Percentiles rank a stretch among this genome's conserved stretches.
These are phyloP conservation scores for Oryzaephilus surinamensis DNA, from an alignment of 1,140 invertebrate species.

Conservation along the genomic window DNA sequence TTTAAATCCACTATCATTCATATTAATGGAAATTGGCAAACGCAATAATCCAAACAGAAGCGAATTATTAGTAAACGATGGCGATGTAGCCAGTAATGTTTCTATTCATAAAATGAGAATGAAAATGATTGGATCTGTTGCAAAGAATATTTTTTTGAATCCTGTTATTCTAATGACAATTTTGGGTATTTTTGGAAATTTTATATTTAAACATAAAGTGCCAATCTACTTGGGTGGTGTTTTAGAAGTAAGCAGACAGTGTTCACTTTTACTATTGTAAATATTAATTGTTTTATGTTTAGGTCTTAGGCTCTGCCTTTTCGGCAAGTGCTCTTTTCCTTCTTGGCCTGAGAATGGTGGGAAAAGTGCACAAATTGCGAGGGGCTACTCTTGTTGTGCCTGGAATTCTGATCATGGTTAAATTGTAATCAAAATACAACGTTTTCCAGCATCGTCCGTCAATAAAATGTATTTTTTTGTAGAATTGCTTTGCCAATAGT, in stretches of 20 bases:
- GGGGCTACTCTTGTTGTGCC: constrained; percentile 70
- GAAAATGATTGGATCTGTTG: constrained; percentile 37
- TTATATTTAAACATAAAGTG: constrained; percentile 5
- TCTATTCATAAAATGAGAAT: constrained; percentile 18
- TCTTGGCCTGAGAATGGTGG: constrained; percentile 87
- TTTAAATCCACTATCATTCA: constrained; percentile 85
- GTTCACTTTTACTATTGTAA: no score
- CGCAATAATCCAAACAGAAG: constrained; percentile 10
- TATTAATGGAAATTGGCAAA: constrained; percentile 75
- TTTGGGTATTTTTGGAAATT: constrained; percentile 10
- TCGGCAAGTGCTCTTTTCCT: constrained; percentile 84
- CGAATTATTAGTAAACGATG: constrained; percentile 32
- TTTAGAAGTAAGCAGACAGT: constrained; percentile 59
- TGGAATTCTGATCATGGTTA: constrained; percentile 77
- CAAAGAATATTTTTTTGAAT: constrained; percentile 70
- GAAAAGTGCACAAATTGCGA: constrained; percentile 66
- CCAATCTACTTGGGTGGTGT: constrained; percentile 56
- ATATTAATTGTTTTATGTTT: constrained; percentile 42
- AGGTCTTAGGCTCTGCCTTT: constrained; percentile 82
- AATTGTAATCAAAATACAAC: no score
- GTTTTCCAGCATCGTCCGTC: constrained; percentile 22
- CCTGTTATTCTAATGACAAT: constrained; percentile 86
- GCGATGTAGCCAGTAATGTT: constrained; percentile 7
- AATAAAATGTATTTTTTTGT: constrained; percentile 13
- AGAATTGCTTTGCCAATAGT: constrained; percentile 79